Evolutionary conservation across 2,888 invertebrate genomes (phyloP), one percentile per base, ranked within the genome.

Genomic region (Phragmatobia fuliginosa): DNA sequence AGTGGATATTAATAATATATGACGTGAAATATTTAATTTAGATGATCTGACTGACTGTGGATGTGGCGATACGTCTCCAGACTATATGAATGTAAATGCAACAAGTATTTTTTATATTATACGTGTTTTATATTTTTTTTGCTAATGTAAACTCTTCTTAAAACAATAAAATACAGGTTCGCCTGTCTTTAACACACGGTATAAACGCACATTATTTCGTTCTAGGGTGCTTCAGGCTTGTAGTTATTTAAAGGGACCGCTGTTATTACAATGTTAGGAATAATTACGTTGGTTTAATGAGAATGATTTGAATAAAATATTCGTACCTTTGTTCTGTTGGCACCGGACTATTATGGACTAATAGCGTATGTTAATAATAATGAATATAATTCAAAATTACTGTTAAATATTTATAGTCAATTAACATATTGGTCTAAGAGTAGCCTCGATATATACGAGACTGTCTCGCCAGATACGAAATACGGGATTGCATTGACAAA

Each of bases 191-290:
- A 72, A 73, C 67, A 62, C 71, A 74, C 66, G 72, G 77, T 76
- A 80, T 80, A 81, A 81, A 77, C 78, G 69, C 76, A 74, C 71
- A 60, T 72, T 80, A 81, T 82, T 81, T 82, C 67, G 74, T 76
- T 62, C 69, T 73, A 72, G 62, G 64, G 68, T 52, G 36, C 25
- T 64, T 62, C 41, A 52, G 64, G 68, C 72, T 31, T 52, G 67
- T 71, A 71, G 67, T 67, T 67, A 49, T 64, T 61, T 18, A 41
- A 66, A 67, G 70, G 74, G 80, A 77, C 67, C 62, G 71, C 56
- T 65, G 69, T 71, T 72, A 78, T 75, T 74, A 77, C 74, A 75
- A 70, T 75, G 74, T 81, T 72, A 79, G 66, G 61, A 69, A 79
- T 75, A 79, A 81, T 81, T 79, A 70, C 56, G 62, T 60, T 68